Evolutionary conservation across 2,888 invertebrate species (phyloP), one percentile per base, ranked within the genome.

Genomic region (Stenolophus ochropezus): DNA sequence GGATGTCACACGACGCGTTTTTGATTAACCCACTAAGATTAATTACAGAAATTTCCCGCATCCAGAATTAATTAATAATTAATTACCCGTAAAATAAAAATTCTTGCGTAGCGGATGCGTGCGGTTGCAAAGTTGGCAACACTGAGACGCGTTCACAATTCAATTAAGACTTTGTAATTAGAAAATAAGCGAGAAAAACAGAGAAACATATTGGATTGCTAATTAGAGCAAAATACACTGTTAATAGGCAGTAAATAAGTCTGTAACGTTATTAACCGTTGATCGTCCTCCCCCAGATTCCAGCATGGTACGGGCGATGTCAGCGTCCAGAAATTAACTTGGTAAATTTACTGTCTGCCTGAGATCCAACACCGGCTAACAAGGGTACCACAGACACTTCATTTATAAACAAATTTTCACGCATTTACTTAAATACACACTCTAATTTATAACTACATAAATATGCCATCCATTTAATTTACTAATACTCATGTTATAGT

Each of bases 211-310:
- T 79, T 71, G 71, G 79, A 27, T 53, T 20, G 18, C 49, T 79
- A 79, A 79, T 79, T 79, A 71, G 51, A 18, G 71, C 56, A 23
- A 79, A 79, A 79, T 71, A 53, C 69, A 33, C 51, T 71, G 56
- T 65, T 79, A 79, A 79, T 71, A 18, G 79, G 71, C 79, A 79
- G 71, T 79, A 79, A 79, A 79, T 79, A 79, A 79, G 79, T 71
- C 71, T 71, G 79, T 79, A 79, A 79, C 71, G 56, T 79, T 79
- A 79, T 79, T 79, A 79, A 79, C 69, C 53, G 79, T 79, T 79
- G 79, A 79, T 71, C 42, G 69, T 21, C 56, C 56, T 21, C 20
- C 4, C 11, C 21, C 18, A 4, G 21, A 56, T 20, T n/a, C 61
- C 23, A 61, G 14, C 14, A 61, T 61, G n/a, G 21, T 14, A 61